Conservation (phyloP, 2,888 invertebrate genomes). For the Formica aserva region DNA sequence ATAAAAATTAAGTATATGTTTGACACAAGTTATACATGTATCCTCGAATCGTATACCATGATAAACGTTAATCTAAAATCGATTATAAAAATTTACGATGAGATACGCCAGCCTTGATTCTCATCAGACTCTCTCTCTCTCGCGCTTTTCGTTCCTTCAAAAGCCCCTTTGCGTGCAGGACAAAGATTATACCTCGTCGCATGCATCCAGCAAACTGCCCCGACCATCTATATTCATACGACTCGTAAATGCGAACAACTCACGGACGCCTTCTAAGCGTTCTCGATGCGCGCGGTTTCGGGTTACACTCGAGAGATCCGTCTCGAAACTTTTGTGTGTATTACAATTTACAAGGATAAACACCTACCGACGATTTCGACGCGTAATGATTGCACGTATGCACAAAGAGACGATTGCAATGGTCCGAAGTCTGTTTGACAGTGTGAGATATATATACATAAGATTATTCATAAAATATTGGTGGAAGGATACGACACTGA, state of each 20-base stretch:
- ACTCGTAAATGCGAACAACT: slow-evolving; percentile 71
- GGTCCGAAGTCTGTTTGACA: slow-evolving; percentile 35
- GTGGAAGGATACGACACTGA: slow-evolving; percentile 26
- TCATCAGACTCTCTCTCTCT: slow-evolving; percentile 21
- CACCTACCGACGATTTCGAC: slow-evolving; percentile 67
- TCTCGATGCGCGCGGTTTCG: slow-evolving; percentile 66
- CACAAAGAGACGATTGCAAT: slow-evolving; percentile 57
- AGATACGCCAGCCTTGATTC: slow-evolving; percentile 23
- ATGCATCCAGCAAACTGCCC: slow-evolving; percentile 65
- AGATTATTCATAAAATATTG: slow-evolving; percentile 35
- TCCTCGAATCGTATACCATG: slow-evolving; percentile 7
- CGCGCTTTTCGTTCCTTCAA: slow-evolving; percentile 32
- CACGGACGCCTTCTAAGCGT: slow-evolving; percentile 73
- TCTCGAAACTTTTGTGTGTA: slow-evolving; percentile 65
- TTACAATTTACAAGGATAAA: slow-evolving; percentile 65
- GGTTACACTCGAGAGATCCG: slow-evolving; percentile 63
- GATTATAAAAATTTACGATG: slow-evolving; percentile 47
- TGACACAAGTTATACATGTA: background rate
- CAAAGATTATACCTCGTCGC: slow-evolving; percentile 70
- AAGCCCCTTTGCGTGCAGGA: slow-evolving; percentile 66
- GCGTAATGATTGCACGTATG: slow-evolving; percentile 62
- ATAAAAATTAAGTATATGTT: background rate
- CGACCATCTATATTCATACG: slow-evolving; percentile 70
- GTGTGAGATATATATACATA: slow-evolving; percentile 22
- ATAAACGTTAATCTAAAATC: slow-evolving; percentile 47